Evolutionary conservation across 2,113 vertebrate genomes (phyloP).

Genomic region (Oplegnathus fasciatus): DNA sequence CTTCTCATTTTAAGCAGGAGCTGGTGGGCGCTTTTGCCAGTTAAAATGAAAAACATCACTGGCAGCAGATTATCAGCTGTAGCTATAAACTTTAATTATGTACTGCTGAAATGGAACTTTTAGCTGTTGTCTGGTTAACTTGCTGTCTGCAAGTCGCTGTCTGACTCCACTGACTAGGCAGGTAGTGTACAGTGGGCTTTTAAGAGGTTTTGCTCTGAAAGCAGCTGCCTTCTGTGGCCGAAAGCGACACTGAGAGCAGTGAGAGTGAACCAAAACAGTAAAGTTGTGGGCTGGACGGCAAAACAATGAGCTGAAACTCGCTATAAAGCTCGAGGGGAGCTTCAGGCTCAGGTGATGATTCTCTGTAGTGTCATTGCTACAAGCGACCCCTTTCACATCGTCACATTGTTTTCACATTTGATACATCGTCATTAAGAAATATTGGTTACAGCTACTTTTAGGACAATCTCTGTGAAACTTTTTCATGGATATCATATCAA

Average conservation of each 20-base stretch:
- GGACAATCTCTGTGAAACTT: no score
- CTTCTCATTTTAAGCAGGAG: neutral
- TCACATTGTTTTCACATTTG: no score
- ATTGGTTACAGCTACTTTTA: no score
- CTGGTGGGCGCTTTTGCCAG: neutral
- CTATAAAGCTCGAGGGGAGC: neutral
- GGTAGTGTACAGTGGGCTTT: no score
- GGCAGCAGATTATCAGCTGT: neutral
- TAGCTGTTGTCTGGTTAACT: neutral
- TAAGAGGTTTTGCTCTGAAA: no score
- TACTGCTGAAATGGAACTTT: neutral
- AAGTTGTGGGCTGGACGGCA: neutral
- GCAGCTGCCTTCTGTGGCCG: no score
- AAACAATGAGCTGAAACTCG: neutral
- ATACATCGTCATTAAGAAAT: no score
- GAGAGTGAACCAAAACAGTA: neutral
- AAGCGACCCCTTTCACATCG: neutral
- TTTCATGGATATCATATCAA: neutral
- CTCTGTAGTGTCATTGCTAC: neutral
- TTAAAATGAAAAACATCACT: neutral
- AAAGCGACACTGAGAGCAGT: no score
- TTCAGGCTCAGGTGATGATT: neutral
- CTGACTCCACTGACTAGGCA: neutral
- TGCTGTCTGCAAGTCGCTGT: neutral
- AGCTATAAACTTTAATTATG: neutral